A percentile compares a stretch with the other conserved stretches of the same genome.
Conservation (phyloP, 2,888 invertebrate species). For the Dasysyrphus albostriatus region DNA sequence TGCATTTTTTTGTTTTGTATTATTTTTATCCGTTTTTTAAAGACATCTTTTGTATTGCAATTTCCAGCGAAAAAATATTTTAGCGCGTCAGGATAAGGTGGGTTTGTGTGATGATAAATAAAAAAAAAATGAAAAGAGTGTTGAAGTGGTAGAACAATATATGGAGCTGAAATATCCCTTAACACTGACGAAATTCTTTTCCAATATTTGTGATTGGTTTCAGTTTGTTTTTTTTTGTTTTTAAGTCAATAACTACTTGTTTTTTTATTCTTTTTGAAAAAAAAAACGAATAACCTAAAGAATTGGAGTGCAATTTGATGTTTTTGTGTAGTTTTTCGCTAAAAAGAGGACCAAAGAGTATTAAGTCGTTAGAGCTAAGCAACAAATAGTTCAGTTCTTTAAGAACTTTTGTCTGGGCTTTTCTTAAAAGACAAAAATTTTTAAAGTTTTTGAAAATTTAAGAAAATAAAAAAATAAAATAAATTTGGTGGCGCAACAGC, state of each 20-base stretch:
- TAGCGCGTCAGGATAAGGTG: constrained; percentile 14
- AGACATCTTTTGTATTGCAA: constrained; percentile 22
- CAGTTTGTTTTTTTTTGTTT: neutral
- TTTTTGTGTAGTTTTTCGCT: too few relatives aligned
- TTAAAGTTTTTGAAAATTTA: too few relatives aligned
- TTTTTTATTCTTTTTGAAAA: too few relatives aligned
- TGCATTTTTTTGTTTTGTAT: constrained; percentile 9
- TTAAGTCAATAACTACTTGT: neutral
- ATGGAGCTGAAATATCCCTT: neutral
- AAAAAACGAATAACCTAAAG: too few relatives aligned
- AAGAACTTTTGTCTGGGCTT: too few relatives aligned
- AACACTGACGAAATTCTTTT: constrained; percentile 11
- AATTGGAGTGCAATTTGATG: too few relatives aligned
- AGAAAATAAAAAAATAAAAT: too few relatives aligned
- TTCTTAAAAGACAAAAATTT: too few relatives aligned
- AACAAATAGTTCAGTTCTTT: too few relatives aligned
- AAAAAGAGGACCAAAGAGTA: too few relatives aligned
- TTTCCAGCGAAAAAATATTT: constrained; percentile 31
- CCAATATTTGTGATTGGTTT: constrained; percentile 17
- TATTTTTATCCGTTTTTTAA: constrained; percentile 30
- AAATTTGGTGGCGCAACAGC: too few relatives aligned
- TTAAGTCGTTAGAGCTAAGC: too few relatives aligned
- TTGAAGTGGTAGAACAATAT: constrained; percentile 32
- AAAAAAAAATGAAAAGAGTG: constrained; percentile 12
- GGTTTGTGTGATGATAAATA: neutral